A percentile compares a stretch with the other conserved stretches of the same genome.
Evolutionary conservation across 2,888 invertebrate species (phyloP).

Genomic region (Drosophila anomelani): DNA sequence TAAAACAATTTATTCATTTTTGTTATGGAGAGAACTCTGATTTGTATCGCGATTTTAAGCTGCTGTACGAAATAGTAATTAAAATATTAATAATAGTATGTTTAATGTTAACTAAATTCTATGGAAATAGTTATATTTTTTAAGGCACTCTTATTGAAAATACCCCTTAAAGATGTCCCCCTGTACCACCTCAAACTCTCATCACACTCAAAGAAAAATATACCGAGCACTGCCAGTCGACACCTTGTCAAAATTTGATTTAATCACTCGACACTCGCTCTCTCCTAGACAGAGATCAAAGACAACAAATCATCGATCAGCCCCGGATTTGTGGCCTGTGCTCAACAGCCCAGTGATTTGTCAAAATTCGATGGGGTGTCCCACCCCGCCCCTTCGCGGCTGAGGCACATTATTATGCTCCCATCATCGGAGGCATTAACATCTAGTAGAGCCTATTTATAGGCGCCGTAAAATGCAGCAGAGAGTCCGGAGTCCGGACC

Average conservation of each 20-base stretch:
- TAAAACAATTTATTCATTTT: too few relatives aligned
- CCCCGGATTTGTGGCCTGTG: slow-evolving; percentile 48
- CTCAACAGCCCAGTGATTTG: slow-evolving; percentile 54
- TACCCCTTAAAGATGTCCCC: not conserved
- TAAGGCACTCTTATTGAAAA: not conserved
- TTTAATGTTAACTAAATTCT: too few relatives aligned
- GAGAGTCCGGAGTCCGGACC: slow-evolving; percentile 6
- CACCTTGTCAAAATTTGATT: slow-evolving; percentile 78
- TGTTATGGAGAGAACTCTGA: too few relatives aligned
- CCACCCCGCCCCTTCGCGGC: not conserved
- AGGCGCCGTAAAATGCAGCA: slow-evolving; percentile 72
- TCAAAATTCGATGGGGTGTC: slow-evolving; percentile 57
- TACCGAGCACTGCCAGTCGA: slow-evolving; percentile 44
- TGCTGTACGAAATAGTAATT: too few relatives aligned
- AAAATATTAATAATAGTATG: too few relatives aligned
- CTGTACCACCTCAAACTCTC: slow-evolving; percentile 13
- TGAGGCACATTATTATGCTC: slow-evolving; percentile 16
- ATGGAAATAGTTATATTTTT: too few relatives aligned
- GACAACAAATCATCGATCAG: slow-evolving; percentile 76
- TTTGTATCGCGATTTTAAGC: too few relatives aligned
- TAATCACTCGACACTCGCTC: slow-evolving; percentile 61
- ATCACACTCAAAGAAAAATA: slow-evolving; percentile 15
- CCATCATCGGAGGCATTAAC: slow-evolving; percentile 59
- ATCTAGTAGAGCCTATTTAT: slow-evolving; percentile 66
- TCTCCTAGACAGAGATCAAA: slow-evolving; percentile 60